phyloP scores from a whole-genome alignment of 2,888 invertebrate species.

The Allygus modestus region DNA sequence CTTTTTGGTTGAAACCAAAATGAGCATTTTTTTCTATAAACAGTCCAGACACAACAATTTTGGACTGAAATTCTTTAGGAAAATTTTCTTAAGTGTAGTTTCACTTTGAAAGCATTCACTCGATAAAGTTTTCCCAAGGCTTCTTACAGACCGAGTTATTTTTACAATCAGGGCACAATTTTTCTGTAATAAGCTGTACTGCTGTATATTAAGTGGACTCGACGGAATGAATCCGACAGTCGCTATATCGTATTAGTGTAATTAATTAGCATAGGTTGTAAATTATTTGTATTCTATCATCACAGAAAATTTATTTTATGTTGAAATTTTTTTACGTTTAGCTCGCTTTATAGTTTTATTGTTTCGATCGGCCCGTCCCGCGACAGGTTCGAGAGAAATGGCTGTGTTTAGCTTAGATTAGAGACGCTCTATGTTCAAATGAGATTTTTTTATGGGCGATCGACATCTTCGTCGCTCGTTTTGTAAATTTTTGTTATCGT shows the following conservation, averaged over 20 bases:
- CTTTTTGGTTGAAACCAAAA: too few species aligned
- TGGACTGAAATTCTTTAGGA: too few species aligned
- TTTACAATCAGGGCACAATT: conserved; percentile 36
- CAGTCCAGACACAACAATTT: too few species aligned
- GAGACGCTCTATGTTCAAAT: conserved; percentile 37
- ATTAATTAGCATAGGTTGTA: conserved; percentile 42
- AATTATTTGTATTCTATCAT: conserved; percentile 50
- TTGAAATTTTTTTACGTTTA: conserved; percentile 44
- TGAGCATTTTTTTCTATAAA: too few species aligned
- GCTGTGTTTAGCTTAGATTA: conserved; percentile 54
- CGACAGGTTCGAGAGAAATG: conserved; percentile 30
- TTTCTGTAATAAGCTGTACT: conserved; percentile 25
- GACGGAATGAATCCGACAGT: conserved; percentile 1
- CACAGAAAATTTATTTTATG: conserved; percentile 46
- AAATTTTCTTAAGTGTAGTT: background rate
- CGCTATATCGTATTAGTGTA: conserved; percentile 34
- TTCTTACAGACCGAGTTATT: background rate
- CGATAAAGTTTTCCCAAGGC: background rate
- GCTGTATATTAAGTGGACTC: conserved; percentile 26
- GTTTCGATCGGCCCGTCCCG: conserved; percentile 19
- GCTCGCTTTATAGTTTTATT: conserved; percentile 51
- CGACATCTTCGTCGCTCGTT: background rate
- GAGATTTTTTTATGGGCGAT: conserved; percentile 32
- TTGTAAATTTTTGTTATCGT: conserved; percentile 40
- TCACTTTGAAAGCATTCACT: conserved; percentile 3